Percentiles rank a stretch among this genome's conserved stretches.
Conservation (phyloP, 2,113 vertebrate species). For the Turnix velox region DNA sequence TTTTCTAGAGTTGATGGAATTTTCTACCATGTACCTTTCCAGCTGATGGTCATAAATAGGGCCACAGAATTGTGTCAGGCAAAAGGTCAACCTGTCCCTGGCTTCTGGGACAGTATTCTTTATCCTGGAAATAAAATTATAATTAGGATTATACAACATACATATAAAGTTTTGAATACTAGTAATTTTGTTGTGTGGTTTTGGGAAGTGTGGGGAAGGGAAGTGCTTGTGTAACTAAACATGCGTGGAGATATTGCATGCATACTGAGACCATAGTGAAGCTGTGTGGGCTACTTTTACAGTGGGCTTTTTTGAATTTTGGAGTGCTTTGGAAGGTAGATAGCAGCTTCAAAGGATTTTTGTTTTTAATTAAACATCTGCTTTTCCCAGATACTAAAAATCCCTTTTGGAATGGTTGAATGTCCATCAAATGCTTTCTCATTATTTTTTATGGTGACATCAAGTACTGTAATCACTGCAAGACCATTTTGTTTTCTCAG, state of each 20-base stretch:
- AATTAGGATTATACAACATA: not conserved
- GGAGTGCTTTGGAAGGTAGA: not conserved
- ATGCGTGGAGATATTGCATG: not conserved
- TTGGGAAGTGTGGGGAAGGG: not conserved
- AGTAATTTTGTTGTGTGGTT: not conserved
- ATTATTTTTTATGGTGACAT: not conserved
- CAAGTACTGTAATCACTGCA: not conserved
- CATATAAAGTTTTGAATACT: no score
- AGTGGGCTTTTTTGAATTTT: not conserved
- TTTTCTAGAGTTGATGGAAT: not conserved
- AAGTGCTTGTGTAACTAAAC: not conserved
- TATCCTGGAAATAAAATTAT: not conserved
- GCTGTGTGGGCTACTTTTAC: not conserved
- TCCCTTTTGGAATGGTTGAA: accelerated
- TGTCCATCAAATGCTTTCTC: not conserved
- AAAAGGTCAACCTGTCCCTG: not conserved
- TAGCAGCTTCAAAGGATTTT: not conserved
- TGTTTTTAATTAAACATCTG: not conserved
- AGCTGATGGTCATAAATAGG: not conserved
- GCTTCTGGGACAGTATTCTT: not conserved
- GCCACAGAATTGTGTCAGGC: not conserved
- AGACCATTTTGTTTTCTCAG: not conserved
- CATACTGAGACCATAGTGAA: not conserved
- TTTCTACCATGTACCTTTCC: not conserved
- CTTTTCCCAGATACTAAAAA: not conserved